These are phyloP conservation scores for Belgica antarctica DNA, from an alignment of 2,888 invertebrate genomes.

Conservation along the genomic window DNA sequence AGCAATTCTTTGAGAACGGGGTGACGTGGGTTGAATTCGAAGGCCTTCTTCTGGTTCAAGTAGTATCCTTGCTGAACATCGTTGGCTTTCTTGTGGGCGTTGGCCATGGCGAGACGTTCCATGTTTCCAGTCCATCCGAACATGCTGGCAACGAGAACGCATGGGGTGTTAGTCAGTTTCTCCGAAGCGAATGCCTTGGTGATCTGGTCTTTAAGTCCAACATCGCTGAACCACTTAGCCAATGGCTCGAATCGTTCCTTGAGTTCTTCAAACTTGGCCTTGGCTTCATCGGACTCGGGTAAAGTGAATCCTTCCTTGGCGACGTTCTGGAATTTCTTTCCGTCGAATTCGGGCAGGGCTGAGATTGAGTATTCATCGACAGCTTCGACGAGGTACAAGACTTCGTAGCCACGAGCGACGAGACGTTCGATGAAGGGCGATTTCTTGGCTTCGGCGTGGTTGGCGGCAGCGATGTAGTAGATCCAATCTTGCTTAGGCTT, in stretches of 20 bases:
- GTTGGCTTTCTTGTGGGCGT: constrained; percentile 94
- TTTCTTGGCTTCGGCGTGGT: constrained; percentile 77
- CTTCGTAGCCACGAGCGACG: constrained; percentile 90
- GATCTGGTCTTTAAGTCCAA: constrained; percentile 74
- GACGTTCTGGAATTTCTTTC: constrained; percentile 98
- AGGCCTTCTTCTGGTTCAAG: constrained; percentile 89
- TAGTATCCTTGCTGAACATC: constrained; percentile 87
- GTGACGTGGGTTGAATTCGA: constrained; percentile 97
- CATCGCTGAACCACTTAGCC: constrained; percentile 83
- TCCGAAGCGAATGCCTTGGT: constrained; percentile 82
- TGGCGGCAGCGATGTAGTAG: constrained; percentile 93
- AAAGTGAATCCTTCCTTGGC: constrained; percentile 96
- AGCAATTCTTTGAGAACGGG: constrained; percentile 90
- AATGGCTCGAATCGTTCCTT: constrained; percentile 83
- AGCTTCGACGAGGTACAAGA: constrained; percentile 89
- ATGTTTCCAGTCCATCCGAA: constrained; percentile 99
- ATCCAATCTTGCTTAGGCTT: constrained; percentile 91
- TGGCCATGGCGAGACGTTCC: constrained; percentile 92
- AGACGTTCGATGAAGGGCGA: constrained; percentile 96
- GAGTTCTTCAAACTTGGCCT: constrained; percentile 73
- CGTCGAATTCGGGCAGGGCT: constrained; percentile 95
- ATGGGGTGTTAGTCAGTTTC: constrained; percentile 86
- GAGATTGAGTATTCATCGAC: constrained; percentile 98
- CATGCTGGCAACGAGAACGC: constrained; percentile 92
- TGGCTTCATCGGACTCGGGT: constrained; percentile 67